phyloP scores from a whole-genome alignment of 1,140 invertebrate genomes.

The Aphelenchoides besseyi region DNA sequence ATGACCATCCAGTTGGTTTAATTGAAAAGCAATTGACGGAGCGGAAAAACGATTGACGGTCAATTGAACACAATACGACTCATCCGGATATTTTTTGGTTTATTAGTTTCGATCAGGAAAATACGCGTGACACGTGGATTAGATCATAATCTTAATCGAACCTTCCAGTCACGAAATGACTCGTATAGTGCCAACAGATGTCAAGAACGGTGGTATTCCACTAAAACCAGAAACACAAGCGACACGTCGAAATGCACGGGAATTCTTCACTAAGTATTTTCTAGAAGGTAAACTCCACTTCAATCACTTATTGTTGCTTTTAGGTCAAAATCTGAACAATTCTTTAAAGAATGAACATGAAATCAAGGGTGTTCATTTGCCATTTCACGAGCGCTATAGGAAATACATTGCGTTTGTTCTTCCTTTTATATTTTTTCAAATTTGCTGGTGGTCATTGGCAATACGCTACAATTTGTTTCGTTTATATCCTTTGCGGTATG shows the following conservation, averaged over 20 bases:
- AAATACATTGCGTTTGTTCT: conserved; percentile 28
- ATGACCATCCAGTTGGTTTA: neutral
- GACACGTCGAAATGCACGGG: neutral
- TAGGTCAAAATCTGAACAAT: conserved; percentile 5
- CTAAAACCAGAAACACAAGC: neutral
- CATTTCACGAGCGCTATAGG: conserved; percentile 17
- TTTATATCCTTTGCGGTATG: conserved; percentile 24
- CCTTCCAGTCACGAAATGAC: neutral
- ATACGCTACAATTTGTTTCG: conserved; percentile 32
- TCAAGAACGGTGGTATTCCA: neutral
- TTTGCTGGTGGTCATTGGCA: conserved; percentile 31
- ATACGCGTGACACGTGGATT: neutral
- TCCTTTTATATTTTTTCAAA: conserved; percentile 27
- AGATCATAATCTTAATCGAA: neutral
- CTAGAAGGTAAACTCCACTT: conserved; percentile 9
- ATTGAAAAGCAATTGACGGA: no score
- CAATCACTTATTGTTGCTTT: neutral
- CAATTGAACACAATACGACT: neutral
- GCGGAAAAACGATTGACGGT: neutral
- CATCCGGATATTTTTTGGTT: neutral
- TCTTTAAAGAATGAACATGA: neutral
- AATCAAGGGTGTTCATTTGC: neutral
- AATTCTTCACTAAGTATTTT: conserved; percentile 20
- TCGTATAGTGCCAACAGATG: neutral
- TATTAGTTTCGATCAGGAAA: neutral